Conservation (phyloP, 1,140 invertebrate genomes). For the Zophobas atratus region DNA sequence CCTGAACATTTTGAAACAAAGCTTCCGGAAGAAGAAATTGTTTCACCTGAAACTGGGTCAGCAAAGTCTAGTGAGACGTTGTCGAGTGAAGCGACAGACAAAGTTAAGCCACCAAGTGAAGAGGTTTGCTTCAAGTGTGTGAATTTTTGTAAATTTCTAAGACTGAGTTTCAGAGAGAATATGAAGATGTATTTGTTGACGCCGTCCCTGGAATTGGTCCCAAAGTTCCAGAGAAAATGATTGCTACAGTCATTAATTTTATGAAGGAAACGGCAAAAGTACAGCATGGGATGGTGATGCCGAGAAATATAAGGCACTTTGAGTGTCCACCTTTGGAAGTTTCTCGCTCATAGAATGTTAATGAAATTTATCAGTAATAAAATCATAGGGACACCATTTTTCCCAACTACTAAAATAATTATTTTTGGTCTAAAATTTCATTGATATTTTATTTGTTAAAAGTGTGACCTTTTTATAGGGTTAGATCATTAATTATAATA, state of each 20-base stretch:
- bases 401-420: too few species aligned
- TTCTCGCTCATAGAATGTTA: neutral
- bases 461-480: too few species aligned
- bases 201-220: slow-evolving; percentile 73
- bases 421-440: too few species aligned
- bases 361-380: too few species aligned
- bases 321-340: slow-evolving; percentile 73
- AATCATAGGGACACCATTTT: too few species aligned
- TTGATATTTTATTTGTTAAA: too few species aligned
- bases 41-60: neutral
- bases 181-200: slow-evolving; percentile 66
- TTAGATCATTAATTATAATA: too few species aligned
- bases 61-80: neutral
- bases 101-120: slow-evolving; percentile 14
- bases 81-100: neutral
- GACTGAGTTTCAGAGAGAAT: slow-evolving; percentile 44
- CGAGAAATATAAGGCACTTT: slow-evolving; percentile 74
- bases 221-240: slow-evolving; percentile 67
- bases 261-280: slow-evolving; percentile 69
- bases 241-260: slow-evolving; percentile 69
- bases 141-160: slow-evolving; percentile 16
- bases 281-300: slow-evolving; percentile 74
- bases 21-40: slow-evolving; percentile 2
- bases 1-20: slow-evolving; percentile 49
- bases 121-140: slow-evolving; percentile 5